These are phyloP conservation scores for Heliconius nattereri DNA, from an alignment of 1,140 invertebrate species.

Conservation along the genomic window DNA sequence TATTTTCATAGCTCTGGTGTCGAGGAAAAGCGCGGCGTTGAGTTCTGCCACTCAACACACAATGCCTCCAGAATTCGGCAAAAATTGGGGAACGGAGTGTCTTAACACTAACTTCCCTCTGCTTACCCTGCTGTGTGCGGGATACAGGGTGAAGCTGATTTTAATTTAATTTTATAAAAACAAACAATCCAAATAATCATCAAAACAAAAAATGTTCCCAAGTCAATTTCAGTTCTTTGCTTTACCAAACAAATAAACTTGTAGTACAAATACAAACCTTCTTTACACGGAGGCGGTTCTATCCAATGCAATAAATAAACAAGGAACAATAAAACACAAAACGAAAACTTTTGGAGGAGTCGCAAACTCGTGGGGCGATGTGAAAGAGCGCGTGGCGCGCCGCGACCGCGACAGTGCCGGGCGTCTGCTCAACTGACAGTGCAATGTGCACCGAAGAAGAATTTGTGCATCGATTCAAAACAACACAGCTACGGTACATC, in stretches of 20 bases:
- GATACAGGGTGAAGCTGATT: too few relatives aligned
- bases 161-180: background rate
- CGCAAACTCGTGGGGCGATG: slow-evolving; percentile 30
- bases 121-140: too few relatives aligned
- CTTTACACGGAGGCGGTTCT: slow-evolving; percentile 31
- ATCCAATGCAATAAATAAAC: slow-evolving; percentile 37
- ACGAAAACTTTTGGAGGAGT: slow-evolving; percentile 38
- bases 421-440: slow-evolving; percentile 44
- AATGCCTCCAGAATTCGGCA: too few relatives aligned
- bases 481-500: slow-evolving; percentile 30
- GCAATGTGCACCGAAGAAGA: slow-evolving; percentile 45
- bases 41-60: too few relatives aligned
- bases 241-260: slow-evolving; percentile 20
- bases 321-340: slow-evolving; percentile 33
- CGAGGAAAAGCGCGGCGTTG: too few relatives aligned
- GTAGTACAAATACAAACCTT: slow-evolving; percentile 39
- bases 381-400: slow-evolving; percentile 47
- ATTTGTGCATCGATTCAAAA: slow-evolving; percentile 45
- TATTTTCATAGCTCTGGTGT: too few relatives aligned
- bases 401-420: slow-evolving; percentile 42
- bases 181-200: background rate
- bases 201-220: background rate
- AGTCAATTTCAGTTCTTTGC: background rate
- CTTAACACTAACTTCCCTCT: too few relatives aligned
- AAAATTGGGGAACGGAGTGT: too few relatives aligned